Conservation (phyloP, 2,888 invertebrate species). For the Atrina japonica region DNA sequence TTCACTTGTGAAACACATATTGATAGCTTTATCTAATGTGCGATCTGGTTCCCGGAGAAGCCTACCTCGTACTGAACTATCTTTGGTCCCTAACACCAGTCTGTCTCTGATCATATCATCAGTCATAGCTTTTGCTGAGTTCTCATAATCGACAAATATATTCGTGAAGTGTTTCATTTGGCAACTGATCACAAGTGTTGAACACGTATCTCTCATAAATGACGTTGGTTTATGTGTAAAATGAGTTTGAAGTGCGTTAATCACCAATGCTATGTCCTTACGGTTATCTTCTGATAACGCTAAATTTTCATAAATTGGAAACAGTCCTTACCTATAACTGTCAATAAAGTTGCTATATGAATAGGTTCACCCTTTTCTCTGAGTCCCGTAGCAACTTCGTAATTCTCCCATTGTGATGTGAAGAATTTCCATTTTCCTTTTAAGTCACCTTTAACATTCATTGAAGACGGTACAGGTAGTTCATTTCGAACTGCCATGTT, state of each 20-base stretch:
- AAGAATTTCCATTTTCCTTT: conserved; percentile 22
- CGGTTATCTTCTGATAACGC: conserved; percentile 3
- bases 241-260: conserved; percentile 7
- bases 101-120: conserved; percentile 21
- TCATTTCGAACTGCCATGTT: too few relatives aligned
- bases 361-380: background rate
- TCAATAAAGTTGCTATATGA: background rate
- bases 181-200: conserved; percentile 6
- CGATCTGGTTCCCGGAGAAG: conserved; percentile 16
- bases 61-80: conserved; percentile 1
- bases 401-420: conserved; percentile 23
- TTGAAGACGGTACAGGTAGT: too few relatives aligned
- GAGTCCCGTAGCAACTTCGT: conserved; percentile 12
- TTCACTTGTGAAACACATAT: conserved; percentile 22
- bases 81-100: background rate
- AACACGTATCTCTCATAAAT: conserved; percentile 15
- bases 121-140: background rate
- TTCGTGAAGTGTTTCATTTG: background rate
- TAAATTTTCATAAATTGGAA: background rate
- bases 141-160: conserved; percentile 4
- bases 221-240: conserved; percentile 9
- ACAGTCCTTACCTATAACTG: background rate
- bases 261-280: background rate
- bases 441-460: conserved; percentile 1
- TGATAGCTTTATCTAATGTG: conserved; percentile 6